Evolutionary conservation across 2,113 vertebrate genomes (phyloP).

Genomic region (Paramisgurnus dabryanus): DNA sequence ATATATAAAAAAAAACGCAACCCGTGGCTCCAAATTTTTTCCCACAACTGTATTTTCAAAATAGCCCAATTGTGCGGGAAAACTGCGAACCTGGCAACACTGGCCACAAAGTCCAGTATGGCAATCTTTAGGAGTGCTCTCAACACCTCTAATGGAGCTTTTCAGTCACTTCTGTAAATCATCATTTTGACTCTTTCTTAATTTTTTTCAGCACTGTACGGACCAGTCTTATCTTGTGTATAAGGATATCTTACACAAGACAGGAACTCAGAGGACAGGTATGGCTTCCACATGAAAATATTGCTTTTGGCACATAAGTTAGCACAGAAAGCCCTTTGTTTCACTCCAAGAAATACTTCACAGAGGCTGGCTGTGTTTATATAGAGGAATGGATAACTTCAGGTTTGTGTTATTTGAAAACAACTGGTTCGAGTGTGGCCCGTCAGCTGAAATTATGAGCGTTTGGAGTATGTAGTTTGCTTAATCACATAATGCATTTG

Average conservation of each 20-base stretch:
- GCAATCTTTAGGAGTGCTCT: constrained; percentile 59
- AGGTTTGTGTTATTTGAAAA: constrained; percentile 59
- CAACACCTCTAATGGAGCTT: constrained; percentile 63
- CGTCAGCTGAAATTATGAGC: constrained; percentile 44
- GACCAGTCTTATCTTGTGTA: constrained; percentile 62
- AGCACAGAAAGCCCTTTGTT: constrained; percentile 69
- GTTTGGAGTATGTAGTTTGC: constrained; percentile 30
- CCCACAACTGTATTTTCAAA: too few relatives aligned
- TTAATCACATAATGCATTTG: constrained; percentile 15
- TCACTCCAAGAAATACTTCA: constrained; percentile 53
- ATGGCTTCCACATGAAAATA: constrained; percentile 62
- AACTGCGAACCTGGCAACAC: too few relatives aligned
- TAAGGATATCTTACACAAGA: constrained; percentile 51
- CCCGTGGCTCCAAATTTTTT: too few relatives aligned
- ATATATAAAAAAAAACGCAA: too few relatives aligned
- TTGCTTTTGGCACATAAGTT: constrained; percentile 63
- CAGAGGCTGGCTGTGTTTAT: constrained; percentile 54
- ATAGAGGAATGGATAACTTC: constrained; percentile 47
- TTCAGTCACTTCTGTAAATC: constrained; percentile 32
- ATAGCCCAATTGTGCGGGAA: too few relatives aligned
- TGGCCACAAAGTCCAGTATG: constrained; percentile 55
- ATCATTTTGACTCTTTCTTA: not conserved
- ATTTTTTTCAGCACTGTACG: not conserved
- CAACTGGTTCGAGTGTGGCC: constrained; percentile 31
- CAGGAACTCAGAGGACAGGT: constrained; percentile 68